Evolutionary conservation across 2,113 vertebrate species (phyloP).

Genomic region (Oophaga pumilio): DNA sequence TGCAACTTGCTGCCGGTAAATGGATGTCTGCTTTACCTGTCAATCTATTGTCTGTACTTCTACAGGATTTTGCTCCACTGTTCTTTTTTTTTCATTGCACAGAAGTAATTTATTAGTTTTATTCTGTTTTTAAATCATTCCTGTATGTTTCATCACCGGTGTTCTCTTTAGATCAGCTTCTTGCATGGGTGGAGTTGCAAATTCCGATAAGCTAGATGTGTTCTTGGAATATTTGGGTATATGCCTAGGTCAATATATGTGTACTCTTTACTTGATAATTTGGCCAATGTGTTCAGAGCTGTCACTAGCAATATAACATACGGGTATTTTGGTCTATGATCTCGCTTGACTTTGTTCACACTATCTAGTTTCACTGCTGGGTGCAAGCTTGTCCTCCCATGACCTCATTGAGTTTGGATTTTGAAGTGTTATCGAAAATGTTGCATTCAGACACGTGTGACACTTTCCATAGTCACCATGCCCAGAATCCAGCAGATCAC

Average conservation of each 20-base stretch:
- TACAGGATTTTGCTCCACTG: background rate
- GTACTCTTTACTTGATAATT: background rate
- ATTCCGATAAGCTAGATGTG: background rate
- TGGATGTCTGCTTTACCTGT: background rate
- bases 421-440: background rate
- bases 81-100: background rate
- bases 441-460: background rate
- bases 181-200: too few relatives aligned
- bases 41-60: conserved; percentile 16
- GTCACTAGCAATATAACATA: background rate
- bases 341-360: background rate
- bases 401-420: background rate
- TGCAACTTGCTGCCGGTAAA: background rate
- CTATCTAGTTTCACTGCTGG: background rate
- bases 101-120: background rate
- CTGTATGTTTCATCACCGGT: background rate
- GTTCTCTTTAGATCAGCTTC: background rate
- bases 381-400: background rate
- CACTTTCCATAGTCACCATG: background rate
- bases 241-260: background rate
- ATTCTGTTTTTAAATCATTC: background rate
- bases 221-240: background rate
- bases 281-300: background rate
- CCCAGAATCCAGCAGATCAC: too few relatives aligned
- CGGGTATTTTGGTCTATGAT: background rate